Percentiles rank a stretch among this genome's conserved stretches.
Evolutionary conservation across 2,113 vertebrate species (phyloP).

Genomic region (Hemiscyllium ocellatum): DNA sequence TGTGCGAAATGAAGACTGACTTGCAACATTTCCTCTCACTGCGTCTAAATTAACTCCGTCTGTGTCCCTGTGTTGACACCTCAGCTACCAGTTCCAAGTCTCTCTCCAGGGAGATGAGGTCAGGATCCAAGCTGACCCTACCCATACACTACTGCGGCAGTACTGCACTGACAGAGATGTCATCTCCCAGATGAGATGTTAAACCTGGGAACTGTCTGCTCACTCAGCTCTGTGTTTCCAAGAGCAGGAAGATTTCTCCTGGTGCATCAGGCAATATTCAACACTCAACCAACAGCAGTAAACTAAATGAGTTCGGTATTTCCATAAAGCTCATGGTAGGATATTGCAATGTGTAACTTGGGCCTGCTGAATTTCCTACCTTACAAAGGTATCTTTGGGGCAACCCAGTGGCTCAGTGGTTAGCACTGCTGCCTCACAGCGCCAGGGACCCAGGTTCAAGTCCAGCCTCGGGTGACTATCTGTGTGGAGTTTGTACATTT

Average conservation of each 20-base stretch:
- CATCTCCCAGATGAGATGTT: neutral
- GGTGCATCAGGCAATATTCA: neutral
- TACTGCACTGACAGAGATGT: neutral
- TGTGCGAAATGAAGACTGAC: neutral
- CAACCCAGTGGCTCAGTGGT: too few relatives aligned
- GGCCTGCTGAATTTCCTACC: neutral
- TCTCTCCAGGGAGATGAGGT: neutral
- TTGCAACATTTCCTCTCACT: constrained; percentile 1
- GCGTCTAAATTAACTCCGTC: neutral
- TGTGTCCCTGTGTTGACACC: neutral
- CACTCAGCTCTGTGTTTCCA: neutral
- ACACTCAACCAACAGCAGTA: neutral
- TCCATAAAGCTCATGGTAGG: neutral
- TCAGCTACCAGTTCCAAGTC: too few relatives aligned
- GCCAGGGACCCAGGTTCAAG: too few relatives aligned
- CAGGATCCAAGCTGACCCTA: neutral
- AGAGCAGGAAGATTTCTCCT: neutral
- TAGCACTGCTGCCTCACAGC: too few relatives aligned
- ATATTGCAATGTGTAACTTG: neutral
- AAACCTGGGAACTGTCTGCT: neutral
- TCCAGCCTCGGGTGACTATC: too few relatives aligned
- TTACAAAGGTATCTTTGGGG: neutral
- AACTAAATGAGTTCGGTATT: neutral
- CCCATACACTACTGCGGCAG: neutral
- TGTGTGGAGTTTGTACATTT: too few relatives aligned